A percentile compares a stretch with the other conserved stretches of the same genome.
Conservation (phyloP, 2,888 invertebrate genomes). For the Metellina segmentata region DNA sequence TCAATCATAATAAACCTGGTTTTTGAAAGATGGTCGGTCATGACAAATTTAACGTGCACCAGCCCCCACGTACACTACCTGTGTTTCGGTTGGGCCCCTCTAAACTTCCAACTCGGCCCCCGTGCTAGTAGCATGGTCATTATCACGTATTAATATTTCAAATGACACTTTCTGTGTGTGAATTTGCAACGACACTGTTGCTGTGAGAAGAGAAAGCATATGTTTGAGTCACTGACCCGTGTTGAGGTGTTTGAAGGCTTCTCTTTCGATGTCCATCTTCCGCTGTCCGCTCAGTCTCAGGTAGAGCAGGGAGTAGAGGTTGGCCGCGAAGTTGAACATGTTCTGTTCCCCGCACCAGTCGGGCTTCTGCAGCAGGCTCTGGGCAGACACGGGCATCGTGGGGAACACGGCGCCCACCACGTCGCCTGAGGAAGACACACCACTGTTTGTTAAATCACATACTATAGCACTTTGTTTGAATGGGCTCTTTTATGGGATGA, state of each 20-base stretch:
- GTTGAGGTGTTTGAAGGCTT: slow-evolving; percentile 93
- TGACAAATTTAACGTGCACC: too few species aligned
- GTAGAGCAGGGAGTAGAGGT: slow-evolving; percentile 93
- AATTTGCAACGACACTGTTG: too few species aligned
- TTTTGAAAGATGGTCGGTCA: too few species aligned
- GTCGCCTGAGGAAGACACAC: slow-evolving; percentile 84
- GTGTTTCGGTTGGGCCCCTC: too few species aligned
- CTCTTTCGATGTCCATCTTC: slow-evolving; percentile 88
- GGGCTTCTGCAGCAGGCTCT: slow-evolving; percentile 81
- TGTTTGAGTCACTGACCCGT: slow-evolving; percentile 82
- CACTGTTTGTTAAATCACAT: neutral
- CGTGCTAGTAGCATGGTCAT: too few species aligned
- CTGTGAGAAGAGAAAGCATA: too few species aligned
- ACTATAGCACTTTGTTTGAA: neutral
- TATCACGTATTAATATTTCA: too few species aligned
- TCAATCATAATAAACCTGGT: too few species aligned
- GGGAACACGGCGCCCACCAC: slow-evolving; percentile 96
- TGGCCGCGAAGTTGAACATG: slow-evolving; percentile 97
- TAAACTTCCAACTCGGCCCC: too few species aligned
- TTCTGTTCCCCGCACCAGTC: slow-evolving; percentile 90
- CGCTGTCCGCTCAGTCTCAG: slow-evolving; percentile 94
- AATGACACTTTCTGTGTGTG: too few species aligned
- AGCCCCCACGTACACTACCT: too few species aligned
- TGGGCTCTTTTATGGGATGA: neutral
- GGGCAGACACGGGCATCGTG: slow-evolving; percentile 82